Percentiles rank a stretch among this genome's conserved stretches.
Evolutionary conservation across 2,797 vertebrate genomes (phyloP).

Genomic region (Megalops cyprinoides): DNA sequence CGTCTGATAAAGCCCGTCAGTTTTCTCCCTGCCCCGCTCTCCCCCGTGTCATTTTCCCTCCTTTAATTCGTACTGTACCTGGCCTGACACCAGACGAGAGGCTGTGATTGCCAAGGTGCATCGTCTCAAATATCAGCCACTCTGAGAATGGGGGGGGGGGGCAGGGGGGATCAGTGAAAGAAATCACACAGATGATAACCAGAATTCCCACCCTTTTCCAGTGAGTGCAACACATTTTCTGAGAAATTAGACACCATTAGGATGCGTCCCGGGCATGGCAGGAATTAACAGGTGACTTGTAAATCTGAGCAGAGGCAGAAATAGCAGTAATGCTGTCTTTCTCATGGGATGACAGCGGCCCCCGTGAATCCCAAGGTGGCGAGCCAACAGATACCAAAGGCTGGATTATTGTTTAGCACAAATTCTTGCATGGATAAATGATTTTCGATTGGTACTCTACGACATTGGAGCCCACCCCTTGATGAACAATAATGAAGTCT

Average conservation of each 20-base stretch:
- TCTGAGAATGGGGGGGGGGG: neutral
- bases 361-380: neutral
- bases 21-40: conserved; percentile 4
- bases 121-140: conserved; percentile 35
- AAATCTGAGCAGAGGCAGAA: conserved; percentile 45
- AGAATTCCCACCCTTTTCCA: neutral
- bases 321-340: conserved; percentile 48
- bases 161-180: neutral
- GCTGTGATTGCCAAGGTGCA: conserved; percentile 39
- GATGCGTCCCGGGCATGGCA: conserved; percentile 39
- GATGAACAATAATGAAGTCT: conserved; percentile 31
- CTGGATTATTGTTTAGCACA: conserved; percentile 37
- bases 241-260: conserved; percentile 51
- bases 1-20: conserved; percentile 46
- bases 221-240: conserved; percentile 9
- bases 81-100: neutral
- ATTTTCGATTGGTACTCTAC: conserved; percentile 35
- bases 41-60: conserved; percentile 22
- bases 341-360: neutral
- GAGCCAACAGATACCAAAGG: conserved; percentile 21
- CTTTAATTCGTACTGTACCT: conserved; percentile 19
- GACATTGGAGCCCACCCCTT: conserved; percentile 3
- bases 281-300: conserved; percentile 49
- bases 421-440: conserved; percentile 45
- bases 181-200: neutral